Base-by-base conservation (phyloP, 2,113 vertebrate species). In the Thamnophis sirtalis region DNA sequence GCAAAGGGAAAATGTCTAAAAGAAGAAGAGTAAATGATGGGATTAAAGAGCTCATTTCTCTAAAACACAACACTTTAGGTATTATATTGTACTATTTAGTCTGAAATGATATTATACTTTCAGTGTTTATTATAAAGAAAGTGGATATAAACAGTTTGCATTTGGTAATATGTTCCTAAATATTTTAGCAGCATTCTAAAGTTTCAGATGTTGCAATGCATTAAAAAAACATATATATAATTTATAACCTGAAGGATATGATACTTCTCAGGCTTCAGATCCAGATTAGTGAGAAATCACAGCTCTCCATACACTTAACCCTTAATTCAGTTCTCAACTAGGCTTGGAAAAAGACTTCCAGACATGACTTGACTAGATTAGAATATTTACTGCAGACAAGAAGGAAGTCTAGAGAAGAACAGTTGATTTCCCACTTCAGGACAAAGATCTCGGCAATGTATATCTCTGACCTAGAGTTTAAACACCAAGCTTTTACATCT, bases 41-140 rank as follows among this genome's bases (percentile, higher is more conserved):
- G 92, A 90, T 89, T 91, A 92, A 96, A 94, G 89, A 90, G 95
- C 91, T 88, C 80, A 91, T 50, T 22, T 92, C n/a, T 43, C 90
- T 53, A 92, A 15, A 94, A 56, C 84, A 85, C 63, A 53, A 95
- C 90, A 92, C 80, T 58, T 90, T 95, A 93, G 95, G 91, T 38
- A 91, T 80, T 87, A 95, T 93, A 93, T 55, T 92, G 51, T 93
- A 93, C 92, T 88, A 68, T 93, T 89, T 96, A 80, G 11, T 90
- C 49, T 92, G 90, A 93, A 22, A 91, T 49, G 60, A n/a, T 58
- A 33, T 22, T 88, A 19, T 87, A 56, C 15, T 48, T n/a, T 89
- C 50, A 53, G 38, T 91, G 28, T 91, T 92, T 54, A 87, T 54
- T 90, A 50, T 84, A 91, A 93, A 48, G 63, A 60, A 92, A 93